Evolutionary conservation across 2,797 vertebrate species (phyloP).

Genomic region (Sebastes diploproa): DNA sequence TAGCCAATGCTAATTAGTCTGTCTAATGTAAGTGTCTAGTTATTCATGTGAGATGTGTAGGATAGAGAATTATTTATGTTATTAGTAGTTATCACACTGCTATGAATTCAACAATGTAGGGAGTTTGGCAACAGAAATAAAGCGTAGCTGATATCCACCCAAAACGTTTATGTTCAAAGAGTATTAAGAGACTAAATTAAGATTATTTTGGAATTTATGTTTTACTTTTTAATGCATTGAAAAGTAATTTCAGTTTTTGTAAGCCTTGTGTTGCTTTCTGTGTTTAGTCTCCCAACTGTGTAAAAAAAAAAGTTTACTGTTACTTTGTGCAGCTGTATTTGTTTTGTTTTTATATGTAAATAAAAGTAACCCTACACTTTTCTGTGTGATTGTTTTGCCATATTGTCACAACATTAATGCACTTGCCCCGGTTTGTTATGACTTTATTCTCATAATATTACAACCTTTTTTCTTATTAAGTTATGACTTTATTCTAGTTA

Average conservation of each 20-base stretch:
- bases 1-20: constrained; percentile 12
- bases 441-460: too few species aligned
- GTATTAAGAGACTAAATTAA: constrained; percentile 21
- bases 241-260: constrained; percentile 16
- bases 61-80: constrained; percentile 57
- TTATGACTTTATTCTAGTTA: too few species aligned
- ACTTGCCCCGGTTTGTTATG: too few species aligned
- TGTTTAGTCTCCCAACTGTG: constrained; percentile 35
- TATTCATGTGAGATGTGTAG: constrained; percentile 21
- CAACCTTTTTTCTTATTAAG: fast-evolving
- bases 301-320: constrained; percentile 24
- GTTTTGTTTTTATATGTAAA: constrained; percentile 63
- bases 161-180: background rate
- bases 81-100: constrained; percentile 28
- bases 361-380: constrained; percentile 59
- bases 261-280: constrained; percentile 11
- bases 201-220: constrained; percentile 4
- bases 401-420: background rate
- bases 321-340: constrained; percentile 61
- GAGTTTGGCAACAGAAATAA: background rate
- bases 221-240: background rate
- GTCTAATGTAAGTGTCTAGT: background rate
- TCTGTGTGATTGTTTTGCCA: background rate
- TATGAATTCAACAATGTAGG: constrained; percentile 1
- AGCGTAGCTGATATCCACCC: constrained; percentile 2